A percentile compares a stretch with the other conserved stretches of the same genome.
phyloP scores from a whole-genome alignment of 2,888 invertebrate species.

The Antheraea assamensis region DNA sequence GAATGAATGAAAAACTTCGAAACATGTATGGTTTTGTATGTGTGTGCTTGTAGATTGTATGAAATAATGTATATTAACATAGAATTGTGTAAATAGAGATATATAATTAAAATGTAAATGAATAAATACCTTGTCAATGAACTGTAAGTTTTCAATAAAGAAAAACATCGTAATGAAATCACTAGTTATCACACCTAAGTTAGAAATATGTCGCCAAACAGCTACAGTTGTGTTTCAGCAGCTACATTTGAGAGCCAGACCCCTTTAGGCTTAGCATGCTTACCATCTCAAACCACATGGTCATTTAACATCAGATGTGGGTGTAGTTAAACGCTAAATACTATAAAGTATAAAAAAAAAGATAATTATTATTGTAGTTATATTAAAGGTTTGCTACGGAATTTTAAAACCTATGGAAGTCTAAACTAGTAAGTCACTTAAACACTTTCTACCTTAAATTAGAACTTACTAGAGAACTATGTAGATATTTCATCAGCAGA shows the following conservation, averaged over 20 bases:
- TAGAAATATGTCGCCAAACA: background rate
- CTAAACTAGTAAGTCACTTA: background rate
- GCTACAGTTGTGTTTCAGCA: background rate
- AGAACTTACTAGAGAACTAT: background rate
- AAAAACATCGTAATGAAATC: background rate
- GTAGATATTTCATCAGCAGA: background rate
- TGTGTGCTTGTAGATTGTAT: background rate
- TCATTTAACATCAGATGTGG: background rate
- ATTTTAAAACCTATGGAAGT: background rate
- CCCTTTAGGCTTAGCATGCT: background rate
- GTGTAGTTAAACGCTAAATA: background rate
- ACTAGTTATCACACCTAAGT: background rate
- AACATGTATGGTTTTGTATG: background rate
- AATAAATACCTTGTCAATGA: too few relatives aligned
- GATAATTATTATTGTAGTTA: background rate
- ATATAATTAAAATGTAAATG: background rate
- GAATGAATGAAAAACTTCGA: background rate
- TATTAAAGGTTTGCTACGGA: background rate
- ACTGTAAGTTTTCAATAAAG: too few relatives aligned
- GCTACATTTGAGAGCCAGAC: background rate
- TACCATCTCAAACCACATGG: too few relatives aligned
- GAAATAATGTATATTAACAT: too few relatives aligned
- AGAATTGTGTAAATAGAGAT: too few relatives aligned
- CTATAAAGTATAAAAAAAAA: too few relatives aligned
- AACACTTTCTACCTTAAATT: background rate